Conservation (phyloP, 2,113 vertebrate species). For the Meleagris gallopavo region DNA sequence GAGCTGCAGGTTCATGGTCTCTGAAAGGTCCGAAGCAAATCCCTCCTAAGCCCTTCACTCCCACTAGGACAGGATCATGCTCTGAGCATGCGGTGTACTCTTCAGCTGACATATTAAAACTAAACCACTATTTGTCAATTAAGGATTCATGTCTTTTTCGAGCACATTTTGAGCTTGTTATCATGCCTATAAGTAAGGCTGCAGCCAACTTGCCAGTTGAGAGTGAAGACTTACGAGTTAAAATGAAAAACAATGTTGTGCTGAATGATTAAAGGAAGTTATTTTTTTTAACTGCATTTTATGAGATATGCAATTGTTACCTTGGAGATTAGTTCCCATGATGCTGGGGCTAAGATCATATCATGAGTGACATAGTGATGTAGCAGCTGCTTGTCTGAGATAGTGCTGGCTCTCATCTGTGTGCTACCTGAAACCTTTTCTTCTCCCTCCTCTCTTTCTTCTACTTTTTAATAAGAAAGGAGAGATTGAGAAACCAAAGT, state of each 20-base stretch:
- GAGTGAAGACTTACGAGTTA: background rate
- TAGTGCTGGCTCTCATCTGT: background rate
- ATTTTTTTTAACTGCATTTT: background rate
- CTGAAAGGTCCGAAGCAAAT: constrained; percentile 13
- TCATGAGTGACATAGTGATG: background rate
- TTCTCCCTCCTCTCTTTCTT: background rate
- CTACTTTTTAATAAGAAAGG: background rate
- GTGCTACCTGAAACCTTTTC: constrained; percentile 1
- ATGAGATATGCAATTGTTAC: background rate
- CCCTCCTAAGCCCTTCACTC: constrained; percentile 14
- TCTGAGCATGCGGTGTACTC: background rate
- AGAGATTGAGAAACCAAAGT: background rate
- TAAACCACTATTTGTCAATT: constrained; percentile 12
- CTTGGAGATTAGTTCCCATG: constrained; percentile 22
- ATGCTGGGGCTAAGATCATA: background rate
- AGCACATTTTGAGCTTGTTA: background rate
- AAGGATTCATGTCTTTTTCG: background rate
- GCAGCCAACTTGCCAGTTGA: background rate
- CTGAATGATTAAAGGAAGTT: background rate
- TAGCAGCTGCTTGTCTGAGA: background rate
- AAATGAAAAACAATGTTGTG: background rate
- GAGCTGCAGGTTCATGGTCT: background rate
- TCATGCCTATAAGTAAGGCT: background rate
- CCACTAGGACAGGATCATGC: background rate
- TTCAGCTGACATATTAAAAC: background rate